Conservation (phyloP, 1,140 invertebrate genomes). For the Bactericera cockerelli region DNA sequence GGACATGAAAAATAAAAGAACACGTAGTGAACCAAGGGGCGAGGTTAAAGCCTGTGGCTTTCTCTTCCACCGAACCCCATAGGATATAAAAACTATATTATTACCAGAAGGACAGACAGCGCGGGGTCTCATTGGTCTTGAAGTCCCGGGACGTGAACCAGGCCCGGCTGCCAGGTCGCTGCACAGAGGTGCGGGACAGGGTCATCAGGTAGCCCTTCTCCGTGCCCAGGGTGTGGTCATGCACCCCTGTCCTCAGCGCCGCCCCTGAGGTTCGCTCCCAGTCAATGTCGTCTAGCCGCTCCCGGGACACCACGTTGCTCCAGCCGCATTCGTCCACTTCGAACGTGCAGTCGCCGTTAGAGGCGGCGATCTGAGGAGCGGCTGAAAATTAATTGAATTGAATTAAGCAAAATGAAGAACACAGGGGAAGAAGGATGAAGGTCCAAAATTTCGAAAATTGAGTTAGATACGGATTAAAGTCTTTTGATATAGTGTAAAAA, state of each 20-base stretch:
- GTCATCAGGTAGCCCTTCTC: constrained; percentile 38
- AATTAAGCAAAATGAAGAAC: too few relatives aligned
- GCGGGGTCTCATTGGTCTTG: constrained; percentile 29
- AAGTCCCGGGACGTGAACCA: constrained; percentile 35
- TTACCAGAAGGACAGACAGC: constrained; percentile 47
- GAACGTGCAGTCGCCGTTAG: constrained; percentile 44
- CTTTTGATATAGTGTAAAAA: too few relatives aligned
- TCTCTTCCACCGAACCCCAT: too few relatives aligned
- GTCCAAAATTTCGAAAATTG: too few relatives aligned
- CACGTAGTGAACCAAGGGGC: too few relatives aligned
- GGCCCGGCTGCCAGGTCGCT: constrained; percentile 35
- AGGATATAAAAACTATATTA: too few relatives aligned
- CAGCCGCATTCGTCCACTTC: constrained; percentile 51
- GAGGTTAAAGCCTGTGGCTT: too few relatives aligned
- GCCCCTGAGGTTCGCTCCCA: constrained; percentile 41
- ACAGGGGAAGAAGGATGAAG: too few relatives aligned
- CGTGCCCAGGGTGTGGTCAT: constrained; percentile 33
- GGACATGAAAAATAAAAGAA: too few relatives aligned
- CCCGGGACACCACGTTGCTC: constrained; percentile 39
- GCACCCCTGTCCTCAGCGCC: constrained; percentile 29
- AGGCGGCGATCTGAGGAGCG: constrained; percentile 39
- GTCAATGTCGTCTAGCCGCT: constrained; percentile 41
- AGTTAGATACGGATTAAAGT: too few relatives aligned
- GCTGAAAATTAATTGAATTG: too few relatives aligned
- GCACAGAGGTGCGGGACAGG: constrained; percentile 32